A percentile compares a stretch with the other conserved stretches of the same genome.
Conservation (phyloP, 1,140 invertebrate genomes). For the Telenomus remus region DNA sequence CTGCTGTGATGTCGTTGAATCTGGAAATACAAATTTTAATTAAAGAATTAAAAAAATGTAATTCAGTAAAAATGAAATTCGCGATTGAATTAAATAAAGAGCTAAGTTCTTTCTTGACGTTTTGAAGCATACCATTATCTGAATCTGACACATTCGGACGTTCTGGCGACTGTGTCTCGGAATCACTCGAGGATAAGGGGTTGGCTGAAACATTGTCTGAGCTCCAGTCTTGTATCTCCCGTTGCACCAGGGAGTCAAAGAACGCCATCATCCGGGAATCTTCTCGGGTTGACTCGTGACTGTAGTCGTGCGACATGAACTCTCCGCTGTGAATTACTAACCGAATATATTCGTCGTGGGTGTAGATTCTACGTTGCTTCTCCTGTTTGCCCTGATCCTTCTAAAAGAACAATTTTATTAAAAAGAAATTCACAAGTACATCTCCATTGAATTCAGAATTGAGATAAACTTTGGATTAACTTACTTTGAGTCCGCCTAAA, state of each 20-base stretch:
- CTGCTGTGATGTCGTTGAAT: constrained; percentile 59
- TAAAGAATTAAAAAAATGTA: not conserved
- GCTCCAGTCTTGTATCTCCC: constrained; percentile 87
- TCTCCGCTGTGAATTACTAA: constrained; percentile 86
- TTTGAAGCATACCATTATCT: constrained; percentile 50
- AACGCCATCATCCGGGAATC: constrained; percentile 97
- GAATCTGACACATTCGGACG: constrained; percentile 64
- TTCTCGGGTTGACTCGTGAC: constrained; percentile 89
- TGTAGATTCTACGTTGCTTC: constrained; percentile 85
- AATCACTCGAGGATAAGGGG: constrained; percentile 64
- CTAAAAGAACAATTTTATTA: constrained; percentile 55
- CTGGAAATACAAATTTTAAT: constrained; percentile 41
- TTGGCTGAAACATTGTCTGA: constrained; percentile 65
- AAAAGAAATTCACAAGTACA: not conserved
- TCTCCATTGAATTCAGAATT: no score
- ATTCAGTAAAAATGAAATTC: not conserved
- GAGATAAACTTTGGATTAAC: no score
- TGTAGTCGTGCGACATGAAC: constrained; percentile 87
- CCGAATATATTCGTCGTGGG: constrained; percentile 90
- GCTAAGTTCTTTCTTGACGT: not conserved
- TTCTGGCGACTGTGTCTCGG: constrained; percentile 61
- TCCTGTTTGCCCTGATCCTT: constrained; percentile 74
- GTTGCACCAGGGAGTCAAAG: constrained; percentile 94
- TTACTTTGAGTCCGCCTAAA: constrained; percentile 70
- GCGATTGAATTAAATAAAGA: no score